phyloP scores from a whole-genome alignment of 2,888 invertebrate genomes.

The Sphinx pinastri region DNA sequence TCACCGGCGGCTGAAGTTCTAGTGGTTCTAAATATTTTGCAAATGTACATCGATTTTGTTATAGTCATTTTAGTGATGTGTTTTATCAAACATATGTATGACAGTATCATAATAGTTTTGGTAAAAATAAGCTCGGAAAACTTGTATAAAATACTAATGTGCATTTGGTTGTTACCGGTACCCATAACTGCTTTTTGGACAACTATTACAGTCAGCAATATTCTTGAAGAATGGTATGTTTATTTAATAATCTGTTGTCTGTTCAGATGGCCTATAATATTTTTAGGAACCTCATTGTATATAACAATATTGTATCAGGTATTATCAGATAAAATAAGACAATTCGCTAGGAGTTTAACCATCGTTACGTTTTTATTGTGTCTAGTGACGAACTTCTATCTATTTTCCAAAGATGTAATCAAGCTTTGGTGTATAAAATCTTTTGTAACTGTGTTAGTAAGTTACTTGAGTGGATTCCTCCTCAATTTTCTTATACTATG shows the following conservation, averaged over 20 bases:
- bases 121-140: slow-evolving; percentile 64
- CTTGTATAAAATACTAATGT: slow-evolving; percentile 59
- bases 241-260: slow-evolving; percentile 63
- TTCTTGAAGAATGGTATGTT: slow-evolving; percentile 51
- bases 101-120: slow-evolving; percentile 69
- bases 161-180: slow-evolving; percentile 68
- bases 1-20: slow-evolving; percentile 34
- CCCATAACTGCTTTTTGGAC: slow-evolving; percentile 58
- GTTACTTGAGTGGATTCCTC: slow-evolving; percentile 61
- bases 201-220: slow-evolving; percentile 42
- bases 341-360: slow-evolving; percentile 67
- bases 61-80: slow-evolving; percentile 69
- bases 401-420: slow-evolving; percentile 67
- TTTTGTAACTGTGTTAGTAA: slow-evolving; percentile 52
- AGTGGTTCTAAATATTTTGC: slow-evolving; percentile 48
- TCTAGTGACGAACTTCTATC: slow-evolving; percentile 67
- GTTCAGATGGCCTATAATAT: slow-evolving; percentile 71
- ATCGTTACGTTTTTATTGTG: slow-evolving; percentile 71
- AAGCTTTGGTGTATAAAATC: slow-evolving; percentile 62
- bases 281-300: slow-evolving; percentile 64
- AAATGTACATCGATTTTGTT: slow-evolving; percentile 71
- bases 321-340: slow-evolving; percentile 64
- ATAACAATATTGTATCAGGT: slow-evolving; percentile 62
- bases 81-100: slow-evolving; percentile 77
- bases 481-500: slow-evolving; percentile 64